Percentiles rank a stretch among this genome's conserved stretches.
Conservation (phyloP, 2,113 vertebrate genomes). For the Chloebia gouldiae region DNA sequence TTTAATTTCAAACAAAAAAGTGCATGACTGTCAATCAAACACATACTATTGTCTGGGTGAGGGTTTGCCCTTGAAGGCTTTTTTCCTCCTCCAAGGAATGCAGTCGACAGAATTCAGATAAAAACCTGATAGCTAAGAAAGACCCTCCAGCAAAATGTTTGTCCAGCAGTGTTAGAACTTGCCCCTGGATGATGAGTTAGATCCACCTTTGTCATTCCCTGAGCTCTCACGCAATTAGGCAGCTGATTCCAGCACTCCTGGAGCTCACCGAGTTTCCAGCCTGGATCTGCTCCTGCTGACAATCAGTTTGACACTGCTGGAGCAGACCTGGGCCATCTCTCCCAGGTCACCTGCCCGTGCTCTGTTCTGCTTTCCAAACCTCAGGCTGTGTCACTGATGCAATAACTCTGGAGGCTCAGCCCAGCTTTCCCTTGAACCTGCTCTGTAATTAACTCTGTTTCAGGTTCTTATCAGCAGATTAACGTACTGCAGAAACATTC, state of each 20-base stretch:
- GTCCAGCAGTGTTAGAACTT: constrained; percentile 51
- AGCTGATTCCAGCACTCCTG: not conserved
- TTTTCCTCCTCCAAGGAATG: constrained; percentile 33
- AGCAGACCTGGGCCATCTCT: not conserved
- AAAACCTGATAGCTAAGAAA: constrained; percentile 28
- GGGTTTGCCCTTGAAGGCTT: not conserved
- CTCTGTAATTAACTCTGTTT: constrained; percentile 46
- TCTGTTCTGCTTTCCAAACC: not conserved
- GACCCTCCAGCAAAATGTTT: constrained; percentile 63
- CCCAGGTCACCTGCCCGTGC: not conserved
- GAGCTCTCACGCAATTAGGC: not conserved
- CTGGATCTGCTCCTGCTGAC: not conserved
- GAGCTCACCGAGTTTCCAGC: not conserved
- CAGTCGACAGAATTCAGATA: constrained; percentile 2
- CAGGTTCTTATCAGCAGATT: constrained; percentile 51
- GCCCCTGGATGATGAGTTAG: constrained; percentile 26
- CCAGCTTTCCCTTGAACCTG: constrained; percentile 25
- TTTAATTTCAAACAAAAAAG: constrained; percentile 3
- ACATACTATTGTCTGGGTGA: not conserved
- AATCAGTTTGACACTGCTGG: not conserved
- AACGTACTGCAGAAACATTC: constrained; percentile 15
- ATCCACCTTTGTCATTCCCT: constrained; percentile 11
- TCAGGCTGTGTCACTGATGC: not conserved
- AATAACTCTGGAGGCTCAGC: not conserved
- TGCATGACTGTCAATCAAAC: not conserved